These are phyloP conservation scores for Trypoxylus dichotomus DNA, from an alignment of 1,140 invertebrate genomes.

Conservation along the genomic window DNA sequence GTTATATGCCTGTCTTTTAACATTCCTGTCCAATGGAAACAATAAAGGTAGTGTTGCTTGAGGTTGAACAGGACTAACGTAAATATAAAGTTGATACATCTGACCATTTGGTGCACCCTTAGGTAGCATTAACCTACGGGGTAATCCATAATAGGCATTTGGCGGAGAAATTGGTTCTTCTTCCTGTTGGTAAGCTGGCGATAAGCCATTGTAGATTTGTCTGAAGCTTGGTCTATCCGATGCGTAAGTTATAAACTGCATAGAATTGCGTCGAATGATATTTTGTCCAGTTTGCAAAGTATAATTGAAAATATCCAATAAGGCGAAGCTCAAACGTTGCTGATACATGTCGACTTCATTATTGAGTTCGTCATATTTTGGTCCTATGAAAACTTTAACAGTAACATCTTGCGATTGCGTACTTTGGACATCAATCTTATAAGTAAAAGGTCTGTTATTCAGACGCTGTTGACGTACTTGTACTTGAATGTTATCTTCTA, in stretches of 20 bases:
- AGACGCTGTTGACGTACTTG: conserved; percentile 55
- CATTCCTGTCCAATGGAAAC: background rate
- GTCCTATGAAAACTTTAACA: conserved; percentile 69
- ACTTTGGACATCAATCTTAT: conserved; percentile 61
- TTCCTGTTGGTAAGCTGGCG: conserved; percentile 45
- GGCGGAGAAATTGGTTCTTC: conserved; percentile 57
- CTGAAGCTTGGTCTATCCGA: background rate
- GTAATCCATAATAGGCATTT: conserved; percentile 55
- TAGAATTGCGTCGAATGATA: conserved; percentile 63
- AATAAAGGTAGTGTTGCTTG: background rate
- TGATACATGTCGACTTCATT: conserved; percentile 55
- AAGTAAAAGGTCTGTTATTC: conserved; percentile 68
- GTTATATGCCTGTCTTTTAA: background rate
- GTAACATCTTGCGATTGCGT: conserved; percentile 58
- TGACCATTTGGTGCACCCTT: conserved; percentile 63
- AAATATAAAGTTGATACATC: conserved; percentile 61
- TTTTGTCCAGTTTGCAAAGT: conserved; percentile 65
- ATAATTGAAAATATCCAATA: conserved; percentile 60
- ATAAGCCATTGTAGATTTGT: background rate
- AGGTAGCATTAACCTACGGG: conserved; percentile 63
- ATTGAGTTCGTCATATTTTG: conserved; percentile 65
- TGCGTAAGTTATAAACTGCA: background rate
- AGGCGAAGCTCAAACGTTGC: conserved; percentile 63
- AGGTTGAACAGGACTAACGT: conserved; percentile 32
- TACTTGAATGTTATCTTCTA: conserved; percentile 41